Conservation (phyloP, 35 echinoderm and acorn worm species). For the Heliocidaris erythrogramma region DNA sequence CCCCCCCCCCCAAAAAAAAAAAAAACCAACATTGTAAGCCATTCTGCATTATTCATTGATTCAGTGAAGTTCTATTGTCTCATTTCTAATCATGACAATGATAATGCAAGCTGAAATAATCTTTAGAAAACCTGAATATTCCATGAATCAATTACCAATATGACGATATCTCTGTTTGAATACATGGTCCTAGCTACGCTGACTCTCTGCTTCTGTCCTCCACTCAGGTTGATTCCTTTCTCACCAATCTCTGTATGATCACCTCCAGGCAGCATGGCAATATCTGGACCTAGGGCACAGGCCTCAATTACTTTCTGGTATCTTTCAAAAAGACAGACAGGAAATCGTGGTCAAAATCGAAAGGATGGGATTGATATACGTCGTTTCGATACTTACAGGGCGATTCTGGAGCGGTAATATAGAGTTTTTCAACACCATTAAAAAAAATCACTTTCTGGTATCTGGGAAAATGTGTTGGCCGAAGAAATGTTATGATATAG, state of each 20-base stretch:
- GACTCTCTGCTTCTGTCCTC: slow-evolving; percentile 63
- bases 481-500: too few species aligned
- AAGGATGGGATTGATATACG: too few species aligned
- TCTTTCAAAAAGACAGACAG: background rate
- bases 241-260: slow-evolving; percentile 76
- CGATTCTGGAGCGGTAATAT: too few species aligned
- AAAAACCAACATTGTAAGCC: too few species aligned
- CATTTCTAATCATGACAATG: background rate
- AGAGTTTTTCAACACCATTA: too few species aligned
- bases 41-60: background rate
- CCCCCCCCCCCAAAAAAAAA: too few species aligned
- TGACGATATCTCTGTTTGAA: slow-evolving; percentile 54
- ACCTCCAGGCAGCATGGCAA: slow-evolving; percentile 62
- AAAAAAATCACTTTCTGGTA: background rate
- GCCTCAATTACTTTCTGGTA: slow-evolving; percentile 41
- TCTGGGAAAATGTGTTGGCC: background rate
- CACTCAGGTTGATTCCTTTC: slow-evolving; percentile 62
- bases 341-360: too few species aligned
- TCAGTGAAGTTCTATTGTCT: background rate
- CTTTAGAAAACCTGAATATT: background rate
- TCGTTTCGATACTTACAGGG: too few species aligned
- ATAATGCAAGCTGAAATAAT: background rate
- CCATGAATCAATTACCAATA: slow-evolving; percentile 47
- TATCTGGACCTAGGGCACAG: slow-evolving; percentile 63
- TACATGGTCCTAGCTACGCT: slow-evolving; percentile 68